Evolutionary conservation across 2,797 vertebrate genomes (phyloP).

Genomic region (Chaetodon trifasciatus): DNA sequence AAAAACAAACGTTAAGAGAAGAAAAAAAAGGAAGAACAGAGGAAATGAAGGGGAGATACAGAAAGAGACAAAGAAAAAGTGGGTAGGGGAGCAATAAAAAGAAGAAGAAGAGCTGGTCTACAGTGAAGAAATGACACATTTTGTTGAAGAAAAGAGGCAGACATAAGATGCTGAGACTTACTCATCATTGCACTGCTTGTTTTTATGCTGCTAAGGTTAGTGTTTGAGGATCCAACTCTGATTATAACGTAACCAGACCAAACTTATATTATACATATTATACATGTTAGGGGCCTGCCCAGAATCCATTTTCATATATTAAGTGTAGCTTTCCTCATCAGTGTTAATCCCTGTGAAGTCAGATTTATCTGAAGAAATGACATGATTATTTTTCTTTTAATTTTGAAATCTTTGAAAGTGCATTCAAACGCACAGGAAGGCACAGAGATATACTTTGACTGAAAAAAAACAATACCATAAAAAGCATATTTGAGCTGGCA

Average conservation of each 20-base stretch:
- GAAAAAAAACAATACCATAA: not conserved
- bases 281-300: no score
- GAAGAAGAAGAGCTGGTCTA: not conserved
- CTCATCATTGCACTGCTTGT: slow-evolving; percentile 8
- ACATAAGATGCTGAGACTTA: not conserved
- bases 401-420: not conserved
- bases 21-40: not conserved
- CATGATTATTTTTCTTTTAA: not conserved
- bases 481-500: not conserved
- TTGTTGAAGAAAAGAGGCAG: not conserved
- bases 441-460: not conserved
- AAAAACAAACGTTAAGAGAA: slow-evolving; percentile 28
- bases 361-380: not conserved
- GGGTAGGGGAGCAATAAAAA: slow-evolving; percentile 13
- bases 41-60: slow-evolving; percentile 28
- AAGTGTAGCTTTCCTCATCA: not conserved
- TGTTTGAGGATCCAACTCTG: not conserved
- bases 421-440: not conserved
- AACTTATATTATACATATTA: not conserved
- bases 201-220: not conserved
- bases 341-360: not conserved
- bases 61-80: slow-evolving; percentile 20
- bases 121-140: slow-evolving; percentile 6
- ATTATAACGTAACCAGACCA: not conserved
- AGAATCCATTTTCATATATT: not conserved